Percentiles rank a stretch among this genome's conserved stretches.
Conservation (phyloP, 2,113 vertebrate species). For the Pungitius pungitius region DNA sequence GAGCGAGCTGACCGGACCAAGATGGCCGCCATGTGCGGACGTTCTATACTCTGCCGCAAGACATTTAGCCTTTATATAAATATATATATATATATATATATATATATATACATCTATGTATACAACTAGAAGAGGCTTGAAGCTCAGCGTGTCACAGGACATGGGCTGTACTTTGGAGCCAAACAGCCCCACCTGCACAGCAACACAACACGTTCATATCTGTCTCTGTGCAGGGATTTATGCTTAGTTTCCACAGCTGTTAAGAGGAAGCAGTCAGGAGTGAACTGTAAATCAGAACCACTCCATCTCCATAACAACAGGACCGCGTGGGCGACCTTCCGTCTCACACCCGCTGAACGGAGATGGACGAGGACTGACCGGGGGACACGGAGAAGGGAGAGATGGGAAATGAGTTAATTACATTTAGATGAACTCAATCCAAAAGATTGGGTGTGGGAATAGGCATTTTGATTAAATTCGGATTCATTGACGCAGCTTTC, state of each 20-base stretch:
- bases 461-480: constrained; percentile 23
- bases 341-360: background rate
- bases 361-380: background rate
- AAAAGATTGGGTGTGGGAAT: background rate
- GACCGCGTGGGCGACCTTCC: background rate
- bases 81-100: too few relatives aligned
- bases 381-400: background rate
- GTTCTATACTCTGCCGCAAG: too few relatives aligned
- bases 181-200: background rate
- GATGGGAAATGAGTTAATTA: background rate
- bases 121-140: background rate
- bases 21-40: too few relatives aligned
- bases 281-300: background rate
- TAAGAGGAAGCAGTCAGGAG: background rate
- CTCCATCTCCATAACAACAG: background rate
- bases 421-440: background rate
- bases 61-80: too few relatives aligned
- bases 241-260: background rate
- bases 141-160: too few relatives aligned
- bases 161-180: background rate
- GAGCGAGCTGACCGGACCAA: too few relatives aligned
- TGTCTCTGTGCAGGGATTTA: background rate
- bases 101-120: too few relatives aligned
- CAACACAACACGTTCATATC: background rate
- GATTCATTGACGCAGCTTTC: background rate